Evolutionary conservation across 2,113 vertebrate species (phyloP).

Genomic region (Apteryx mantelli): DNA sequence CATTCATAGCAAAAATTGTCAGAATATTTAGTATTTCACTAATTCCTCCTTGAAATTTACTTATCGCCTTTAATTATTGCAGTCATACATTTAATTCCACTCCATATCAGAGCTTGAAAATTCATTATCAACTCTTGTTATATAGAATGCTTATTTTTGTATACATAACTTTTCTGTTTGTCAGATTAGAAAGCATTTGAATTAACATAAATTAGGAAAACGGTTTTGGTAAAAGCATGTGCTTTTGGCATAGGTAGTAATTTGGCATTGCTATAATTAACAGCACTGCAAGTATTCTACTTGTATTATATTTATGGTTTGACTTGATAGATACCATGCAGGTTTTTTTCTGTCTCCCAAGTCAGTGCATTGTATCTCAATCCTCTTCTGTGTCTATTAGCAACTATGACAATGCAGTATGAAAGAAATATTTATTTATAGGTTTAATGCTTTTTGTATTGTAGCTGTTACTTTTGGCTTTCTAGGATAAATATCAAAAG

Average conservation of each 20-base stretch:
- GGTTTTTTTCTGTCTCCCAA: neutral
- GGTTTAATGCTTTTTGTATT: neutral
- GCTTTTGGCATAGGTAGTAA: neutral
- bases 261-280: neutral
- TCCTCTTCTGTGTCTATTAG: neutral
- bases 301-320: constrained; percentile 28
- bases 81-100: neutral
- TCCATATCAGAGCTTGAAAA: constrained; percentile 42
- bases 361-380: neutral
- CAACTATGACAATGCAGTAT: neutral
- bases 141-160: neutral
- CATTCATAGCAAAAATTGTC: constrained; percentile 7
- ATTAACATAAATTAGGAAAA: constrained; percentile 17
- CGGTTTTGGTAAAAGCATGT: neutral
- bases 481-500: neutral
- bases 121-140: constrained; percentile 10
- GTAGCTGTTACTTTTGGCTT: neutral
- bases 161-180: neutral
- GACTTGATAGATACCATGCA: neutral
- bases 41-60: constrained; percentile 23
- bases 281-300: neutral
- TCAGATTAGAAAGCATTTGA: constrained; percentile 48
- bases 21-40: constrained; percentile 12
- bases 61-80: constrained; percentile 17
- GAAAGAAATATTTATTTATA: neutral